Base-by-base conservation (phyloP, 2,113 vertebrate genomes). In the Typhlomys cinereus region DNA sequence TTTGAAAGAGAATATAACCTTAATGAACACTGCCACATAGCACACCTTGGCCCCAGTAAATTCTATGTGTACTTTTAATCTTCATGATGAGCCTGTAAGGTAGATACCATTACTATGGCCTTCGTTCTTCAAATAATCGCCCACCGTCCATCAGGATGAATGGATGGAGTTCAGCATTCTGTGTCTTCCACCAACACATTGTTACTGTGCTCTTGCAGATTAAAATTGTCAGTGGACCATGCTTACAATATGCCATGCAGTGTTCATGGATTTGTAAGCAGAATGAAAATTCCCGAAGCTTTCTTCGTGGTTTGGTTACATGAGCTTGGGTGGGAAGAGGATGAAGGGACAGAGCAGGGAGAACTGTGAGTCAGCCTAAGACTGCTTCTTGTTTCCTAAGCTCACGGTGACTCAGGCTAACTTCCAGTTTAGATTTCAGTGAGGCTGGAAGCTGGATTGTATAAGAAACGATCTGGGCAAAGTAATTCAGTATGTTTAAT, bases 401-500 rank as follows among this genome's bases (percentile, higher is more conserved):
- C 52, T 88, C 69, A 44, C 34, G 88, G 29, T 83, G 83, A 93
- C 57, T 90, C 82, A 74, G 82, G 39, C 8, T 74, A 23, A 69
- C 82, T 64, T 90, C 73, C 82, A 71, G 29, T 94, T 94, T 50
- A 90, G 70, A 75, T 80, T 61, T 48, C 90, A 75, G 14, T 54
- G 71, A 23, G 52, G 46, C 70, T 62, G 54, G 71, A 48, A 80
- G 81, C 86, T 88, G 70, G 82, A 62, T 84, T 83, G 25, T 82
- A 44, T 34, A 90, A 73, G 64, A 90, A 96, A 90, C 89, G 52
- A 86, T 81, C 78, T 34, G 39, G 44, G 29, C 41, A 31, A 87
- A 90, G 44, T 73, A 90, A 52, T 69, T 73, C 2, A 91, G 94
- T 85, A 48, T 83, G 82, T n/a, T n/a, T 95, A 90, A 89, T 85